These are phyloP conservation scores for Vespertilio murinus DNA, from an alignment of 2,797 vertebrate species.

Conservation along the genomic window DNA sequence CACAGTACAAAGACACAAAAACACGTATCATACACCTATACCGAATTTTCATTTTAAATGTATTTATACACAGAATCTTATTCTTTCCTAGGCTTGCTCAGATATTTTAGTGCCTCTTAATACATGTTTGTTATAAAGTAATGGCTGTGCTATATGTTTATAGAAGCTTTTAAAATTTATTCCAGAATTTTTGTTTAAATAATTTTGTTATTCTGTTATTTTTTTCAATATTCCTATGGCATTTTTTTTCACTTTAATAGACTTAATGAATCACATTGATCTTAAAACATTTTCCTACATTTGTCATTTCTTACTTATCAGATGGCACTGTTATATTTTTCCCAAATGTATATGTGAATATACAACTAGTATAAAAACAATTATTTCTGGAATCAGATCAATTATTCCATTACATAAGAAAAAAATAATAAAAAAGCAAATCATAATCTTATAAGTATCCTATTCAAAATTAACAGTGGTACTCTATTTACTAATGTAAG, in stretches of 20 bases:
- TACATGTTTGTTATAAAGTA: neutral
- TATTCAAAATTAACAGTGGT: neutral
- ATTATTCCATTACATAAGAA: neutral
- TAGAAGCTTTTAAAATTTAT: slow-evolving; percentile 5
- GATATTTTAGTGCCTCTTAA: neutral
- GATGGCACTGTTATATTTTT: slow-evolving; percentile 51
- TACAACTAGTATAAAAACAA: slow-evolving; percentile 16
- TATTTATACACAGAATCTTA: neutral
- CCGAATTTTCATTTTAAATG: neutral
- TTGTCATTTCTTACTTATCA: slow-evolving; percentile 54
- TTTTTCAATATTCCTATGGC: neutral
- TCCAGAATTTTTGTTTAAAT: neutral
- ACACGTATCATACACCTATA: neutral
- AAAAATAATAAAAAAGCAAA: neutral
- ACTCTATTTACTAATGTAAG: neutral
- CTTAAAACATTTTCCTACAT: slow-evolving; percentile 29
- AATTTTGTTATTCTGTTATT: neutral
- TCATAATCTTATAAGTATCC: neutral
- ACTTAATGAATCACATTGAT: slow-evolving; percentile 9
- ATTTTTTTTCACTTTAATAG: slow-evolving; percentile 26
- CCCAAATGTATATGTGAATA: slow-evolving; percentile 45
- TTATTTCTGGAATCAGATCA: slow-evolving; percentile 9
- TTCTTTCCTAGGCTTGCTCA: neutral
- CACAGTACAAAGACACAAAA: neutral
- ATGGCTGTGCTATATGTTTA: neutral